Evolutionary conservation across 2,113 vertebrate species (phyloP), one percentile per base, ranked within the genome.

Genomic region (Vulpes lagopus): DNA sequence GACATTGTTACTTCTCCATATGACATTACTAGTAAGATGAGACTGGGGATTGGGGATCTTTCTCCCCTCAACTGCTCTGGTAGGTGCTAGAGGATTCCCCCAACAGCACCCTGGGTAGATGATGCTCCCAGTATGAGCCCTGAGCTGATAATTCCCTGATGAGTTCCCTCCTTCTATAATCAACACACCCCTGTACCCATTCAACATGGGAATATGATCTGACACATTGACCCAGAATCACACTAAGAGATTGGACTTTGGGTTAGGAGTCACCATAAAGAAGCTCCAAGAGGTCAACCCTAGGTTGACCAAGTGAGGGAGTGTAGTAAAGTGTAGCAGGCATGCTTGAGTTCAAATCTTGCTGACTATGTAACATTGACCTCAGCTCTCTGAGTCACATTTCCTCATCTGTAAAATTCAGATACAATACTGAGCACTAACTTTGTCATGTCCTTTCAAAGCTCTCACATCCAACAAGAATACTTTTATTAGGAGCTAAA

Each of bases 1-100:
- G 9, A 14, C 19, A 16, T 57, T 15, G 19, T 19, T 7, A 11
- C 1, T 43, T 59, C 35, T 57, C 51, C 51, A 0, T 9, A 0
- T 11, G 12, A 83, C 35, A 19, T 25, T 12, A 20, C 55, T 4
- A 22, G n/a, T 49, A 11, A 35, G 67, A 15, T 3, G 9, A 20
- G 79, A 12, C 3, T 49, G 12, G n/a, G n/a, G n/a, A n/a, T n/a
- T n/a, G n/a, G n/a, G n/a, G n/a, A 19, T 69, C 67, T 16, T 55
- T 32, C 64, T 71, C 19, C 53, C 32, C 30, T 53, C 5, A 1
- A 16, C 59, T 19, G 16, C 22, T 51, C 27, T 71, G 14, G 78
- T 19, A 81, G 11, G 11, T 3, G 25, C 53, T 92, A 38, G 19
- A 43, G 8, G 53, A 49, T 11, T 71, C 51, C n/a, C 12, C 27